Evolutionary conservation across 1,140 invertebrate genomes (phyloP).

Genomic region (Cotesia vestalis): DNA sequence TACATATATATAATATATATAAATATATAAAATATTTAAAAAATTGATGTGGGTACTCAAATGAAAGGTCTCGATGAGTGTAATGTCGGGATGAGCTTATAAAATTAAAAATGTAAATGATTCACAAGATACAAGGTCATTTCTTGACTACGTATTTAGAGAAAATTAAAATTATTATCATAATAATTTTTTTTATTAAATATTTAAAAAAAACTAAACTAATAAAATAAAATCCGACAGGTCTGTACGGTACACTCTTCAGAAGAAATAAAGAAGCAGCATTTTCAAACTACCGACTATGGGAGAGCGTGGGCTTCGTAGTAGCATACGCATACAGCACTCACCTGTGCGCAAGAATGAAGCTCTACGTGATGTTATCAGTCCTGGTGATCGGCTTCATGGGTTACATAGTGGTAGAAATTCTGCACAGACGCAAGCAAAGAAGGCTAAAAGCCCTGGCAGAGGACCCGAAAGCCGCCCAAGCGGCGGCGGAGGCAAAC

Average conservation of each 20-base stretch:
- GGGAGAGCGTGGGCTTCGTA: slow-evolving; percentile 93
- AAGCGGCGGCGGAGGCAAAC: slow-evolving; percentile 67
- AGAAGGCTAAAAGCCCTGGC: slow-evolving; percentile 70
- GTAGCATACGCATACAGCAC: slow-evolving; percentile 90
- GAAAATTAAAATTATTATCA: too few relatives aligned
- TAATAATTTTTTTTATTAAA: too few relatives aligned
- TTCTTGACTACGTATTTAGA: too few relatives aligned
- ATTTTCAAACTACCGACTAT: slow-evolving; percentile 94
- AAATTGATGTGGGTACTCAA: too few relatives aligned
- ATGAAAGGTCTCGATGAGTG: too few relatives aligned
- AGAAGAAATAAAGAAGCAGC: slow-evolving; percentile 92
- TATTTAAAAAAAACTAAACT: neutral
- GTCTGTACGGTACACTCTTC: slow-evolving; percentile 91
- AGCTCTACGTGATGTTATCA: slow-evolving; percentile 87
- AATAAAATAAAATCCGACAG: slow-evolving; percentile 65
- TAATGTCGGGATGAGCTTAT: too few relatives aligned
- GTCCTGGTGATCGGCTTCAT: slow-evolving; percentile 81
- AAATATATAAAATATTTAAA: too few relatives aligned
- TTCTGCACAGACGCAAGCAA: slow-evolving; percentile 81
- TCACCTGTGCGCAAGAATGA: slow-evolving; percentile 86
- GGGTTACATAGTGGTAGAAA: slow-evolving; percentile 85
- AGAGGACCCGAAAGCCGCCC: slow-evolving; percentile 75
- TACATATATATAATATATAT: too few relatives aligned
- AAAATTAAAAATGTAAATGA: too few relatives aligned
- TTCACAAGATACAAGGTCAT: too few relatives aligned